Conservation (phyloP, 2,113 vertebrate species). For the Rattus rattus region DNA sequence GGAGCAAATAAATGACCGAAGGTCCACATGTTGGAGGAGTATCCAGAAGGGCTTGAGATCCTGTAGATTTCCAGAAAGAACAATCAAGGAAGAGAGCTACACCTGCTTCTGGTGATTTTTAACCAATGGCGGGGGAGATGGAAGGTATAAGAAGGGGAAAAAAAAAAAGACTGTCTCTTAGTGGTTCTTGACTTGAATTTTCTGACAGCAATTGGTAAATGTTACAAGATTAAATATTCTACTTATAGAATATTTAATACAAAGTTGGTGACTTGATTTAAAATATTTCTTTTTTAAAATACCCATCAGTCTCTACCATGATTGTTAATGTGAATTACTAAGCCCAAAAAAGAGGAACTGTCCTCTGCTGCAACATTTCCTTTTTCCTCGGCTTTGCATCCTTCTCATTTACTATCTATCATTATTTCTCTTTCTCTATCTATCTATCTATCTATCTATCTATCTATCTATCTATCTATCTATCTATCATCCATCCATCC, state of each 20-base stretch:
- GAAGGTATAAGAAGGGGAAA: neutral
- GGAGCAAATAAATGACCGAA: neutral
- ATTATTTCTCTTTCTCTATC: too few relatives aligned
- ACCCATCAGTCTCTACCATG: neutral
- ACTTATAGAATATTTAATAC: conserved; percentile 22
- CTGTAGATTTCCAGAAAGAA: neutral
- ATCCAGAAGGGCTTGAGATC: neutral
- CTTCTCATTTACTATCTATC: neutral
- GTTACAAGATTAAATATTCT: neutral
- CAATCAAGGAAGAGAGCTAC: neutral
- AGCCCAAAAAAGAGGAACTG: neutral
- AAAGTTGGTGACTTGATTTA: neutral
- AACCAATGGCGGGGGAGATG: neutral
- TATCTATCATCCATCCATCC: neutral
- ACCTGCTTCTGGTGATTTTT: neutral
- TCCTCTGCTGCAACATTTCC: neutral
- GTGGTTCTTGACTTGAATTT: neutral
- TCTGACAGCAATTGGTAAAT: conserved; percentile 14
- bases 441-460: neutral
- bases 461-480: neutral
- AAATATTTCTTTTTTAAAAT: neutral
- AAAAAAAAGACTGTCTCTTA: neutral
- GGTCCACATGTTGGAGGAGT: neutral
- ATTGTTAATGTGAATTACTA: neutral
- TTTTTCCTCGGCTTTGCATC: neutral